Evolutionary conservation across 2,113 vertebrate species (phyloP).

Genomic region (Sinocyclocheilus grahami): DNA sequence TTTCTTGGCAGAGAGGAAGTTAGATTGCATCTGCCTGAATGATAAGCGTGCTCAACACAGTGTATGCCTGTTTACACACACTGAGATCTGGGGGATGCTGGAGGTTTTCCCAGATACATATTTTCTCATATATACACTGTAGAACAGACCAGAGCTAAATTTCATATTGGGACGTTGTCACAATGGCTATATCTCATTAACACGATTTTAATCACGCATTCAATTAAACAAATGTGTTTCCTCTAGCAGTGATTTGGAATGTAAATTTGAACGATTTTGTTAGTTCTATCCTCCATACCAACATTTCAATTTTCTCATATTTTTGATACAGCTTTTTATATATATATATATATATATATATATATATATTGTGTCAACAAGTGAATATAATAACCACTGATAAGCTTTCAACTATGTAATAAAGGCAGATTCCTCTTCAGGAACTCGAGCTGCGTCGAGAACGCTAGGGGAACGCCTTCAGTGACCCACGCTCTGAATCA

Average conservation of each 20-base stretch:
- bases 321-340: background rate
- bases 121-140: background rate
- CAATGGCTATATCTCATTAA: background rate
- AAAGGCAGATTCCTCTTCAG: too few relatives aligned
- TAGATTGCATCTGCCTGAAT: constrained; percentile 23
- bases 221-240: background rate
- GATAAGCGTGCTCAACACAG: constrained; percentile 37
- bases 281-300: background rate
- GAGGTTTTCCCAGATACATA: background rate
- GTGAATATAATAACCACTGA: background rate
- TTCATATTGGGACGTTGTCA: background rate
- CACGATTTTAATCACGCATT: background rate
- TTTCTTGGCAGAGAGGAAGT: background rate
- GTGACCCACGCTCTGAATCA: too few relatives aligned
- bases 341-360: too few relatives aligned
- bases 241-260: background rate
- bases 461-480: too few relatives aligned
- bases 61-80: background rate
- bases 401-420: background rate
- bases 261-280: background rate
- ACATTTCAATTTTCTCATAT: too few relatives aligned
- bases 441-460: too few relatives aligned
- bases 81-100: background rate
- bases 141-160: background rate
- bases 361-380: background rate